Percentiles rank a stretch among this genome's conserved stretches.
phyloP scores from a whole-genome alignment of 2,113 vertebrate species.

The Heterotis niloticus region DNA sequence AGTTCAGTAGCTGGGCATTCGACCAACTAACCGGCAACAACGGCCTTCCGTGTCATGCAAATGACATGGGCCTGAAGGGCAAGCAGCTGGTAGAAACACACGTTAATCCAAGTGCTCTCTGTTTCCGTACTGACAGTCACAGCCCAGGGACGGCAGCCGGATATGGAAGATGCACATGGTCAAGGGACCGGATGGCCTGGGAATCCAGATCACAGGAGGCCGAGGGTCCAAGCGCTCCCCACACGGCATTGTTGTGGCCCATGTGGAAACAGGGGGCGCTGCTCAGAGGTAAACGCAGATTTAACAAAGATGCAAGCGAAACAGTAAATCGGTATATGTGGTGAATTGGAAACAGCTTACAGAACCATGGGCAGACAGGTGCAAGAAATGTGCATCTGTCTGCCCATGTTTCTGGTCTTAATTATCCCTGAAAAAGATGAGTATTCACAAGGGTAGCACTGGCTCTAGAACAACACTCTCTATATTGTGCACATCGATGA shows the following conservation, averaged over 20 bases:
- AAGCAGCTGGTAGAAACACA: slow-evolving; percentile 3
- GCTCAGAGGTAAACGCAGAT: slow-evolving; percentile 90
- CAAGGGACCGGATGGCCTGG: slow-evolving; percentile 84
- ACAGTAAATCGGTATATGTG: slow-evolving; percentile 39
- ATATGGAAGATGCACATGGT: slow-evolving; percentile 98
- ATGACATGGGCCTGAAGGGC: not conserved
- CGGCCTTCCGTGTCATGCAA: not conserved
- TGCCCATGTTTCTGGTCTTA: too few relatives aligned
- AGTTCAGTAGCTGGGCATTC: not conserved
- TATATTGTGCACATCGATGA: too few relatives aligned
- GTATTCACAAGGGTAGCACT: not conserved
- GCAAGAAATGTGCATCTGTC: not conserved
- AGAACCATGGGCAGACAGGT: too few relatives aligned
- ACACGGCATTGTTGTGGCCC: slow-evolving; percentile 85
- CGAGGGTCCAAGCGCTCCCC: slow-evolving; percentile 88
- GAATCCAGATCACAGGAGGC: slow-evolving; percentile 92
- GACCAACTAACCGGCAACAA: not conserved
- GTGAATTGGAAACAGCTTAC: not conserved
- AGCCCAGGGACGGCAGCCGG: slow-evolving; percentile 78
- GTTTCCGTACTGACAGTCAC: slow-evolving; percentile 62
- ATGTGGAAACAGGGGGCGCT: slow-evolving; percentile 84
- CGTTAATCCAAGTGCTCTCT: not conserved
- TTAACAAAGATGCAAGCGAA: slow-evolving; percentile 91
- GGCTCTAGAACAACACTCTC: not conserved
- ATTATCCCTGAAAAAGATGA: not conserved